A percentile compares a stretch with the other conserved stretches of the same genome.
Evolutionary conservation across 2,888 invertebrate genomes (phyloP).

Genomic region (Artemia sinica): DNA sequence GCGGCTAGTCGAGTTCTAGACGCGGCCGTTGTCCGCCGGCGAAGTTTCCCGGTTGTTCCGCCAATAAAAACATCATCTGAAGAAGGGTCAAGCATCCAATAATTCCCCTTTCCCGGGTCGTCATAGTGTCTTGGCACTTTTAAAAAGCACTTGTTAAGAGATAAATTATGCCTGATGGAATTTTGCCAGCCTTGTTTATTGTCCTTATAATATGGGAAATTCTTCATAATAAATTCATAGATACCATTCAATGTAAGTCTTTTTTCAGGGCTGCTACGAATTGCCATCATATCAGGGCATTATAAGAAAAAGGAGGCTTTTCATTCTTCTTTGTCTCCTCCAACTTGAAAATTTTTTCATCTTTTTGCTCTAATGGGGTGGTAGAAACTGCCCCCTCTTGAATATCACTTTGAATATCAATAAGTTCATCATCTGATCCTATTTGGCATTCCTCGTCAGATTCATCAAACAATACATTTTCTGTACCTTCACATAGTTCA

Average conservation of each 20-base stretch:
- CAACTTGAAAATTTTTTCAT: constrained; percentile 29
- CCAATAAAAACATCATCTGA: constrained; percentile 97
- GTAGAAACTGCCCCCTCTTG: background rate
- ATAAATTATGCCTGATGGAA: constrained; percentile 89
- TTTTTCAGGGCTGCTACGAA: constrained; percentile 80
- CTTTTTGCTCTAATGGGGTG: background rate
- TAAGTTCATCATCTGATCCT: background rate
- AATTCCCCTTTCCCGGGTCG: constrained; percentile 97
- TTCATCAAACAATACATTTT: background rate
- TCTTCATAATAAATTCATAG: constrained; percentile 95
- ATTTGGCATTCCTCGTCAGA: constrained; percentile 5
- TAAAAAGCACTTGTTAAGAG: constrained; percentile 94
- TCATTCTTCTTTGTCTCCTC: constrained; percentile 55
- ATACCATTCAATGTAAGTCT: constrained; percentile 85
- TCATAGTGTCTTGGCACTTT: constrained; percentile 94
- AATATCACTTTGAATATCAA: constrained; percentile 5
- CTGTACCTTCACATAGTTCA: background rate
- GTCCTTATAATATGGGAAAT: constrained; percentile 93
- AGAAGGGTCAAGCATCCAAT: constrained; percentile 97
- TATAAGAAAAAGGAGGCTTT: constrained; percentile 95
- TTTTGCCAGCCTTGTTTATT: constrained; percentile 99
- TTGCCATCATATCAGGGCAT: constrained; percentile 99
- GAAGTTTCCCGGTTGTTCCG: constrained; percentile 85
- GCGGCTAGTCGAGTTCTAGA: constrained; percentile 74
- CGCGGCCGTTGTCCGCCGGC: constrained; percentile 74